Base-by-base conservation (phyloP, 2,888 invertebrate species). In the Ashinkailepas kermadecensis region DNA sequence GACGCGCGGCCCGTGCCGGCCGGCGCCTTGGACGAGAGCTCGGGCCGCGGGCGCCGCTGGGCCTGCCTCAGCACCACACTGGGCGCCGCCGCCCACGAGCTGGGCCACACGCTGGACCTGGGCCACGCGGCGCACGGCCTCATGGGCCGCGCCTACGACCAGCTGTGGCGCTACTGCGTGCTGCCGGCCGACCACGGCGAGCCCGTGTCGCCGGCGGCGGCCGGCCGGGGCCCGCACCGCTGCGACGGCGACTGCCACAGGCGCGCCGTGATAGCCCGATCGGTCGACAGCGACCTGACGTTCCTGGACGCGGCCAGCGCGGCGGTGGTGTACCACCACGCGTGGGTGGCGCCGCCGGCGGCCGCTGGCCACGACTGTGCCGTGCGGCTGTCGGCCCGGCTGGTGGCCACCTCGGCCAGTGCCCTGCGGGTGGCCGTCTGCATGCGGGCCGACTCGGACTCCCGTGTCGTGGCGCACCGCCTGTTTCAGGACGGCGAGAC, bases 11-110 rank as follows among this genome's bases (percentile, higher is more conserved):
- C 39, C 6, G 74, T 23, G 54, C 39, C 54, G 18, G 18, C 15
- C 8, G 39, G 74, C 59, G 1, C 12, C 15, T 0, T 59, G 39
- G 54, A 10, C 74, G 54, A 67, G 9, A 67, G 21, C 1, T 67
- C 54, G 21, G 70, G 39, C 74, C 39, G 54, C 54, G 74, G 54
- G 7, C 25, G 23, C 13, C 74, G 74, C 74, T 54, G 74, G 74
- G 74, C 54, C 10, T 18, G 39, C 54, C 54, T 74, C 54, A 54
- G 74, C 74, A 54, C 74, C 54, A 54, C 74, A 23, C 74, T 74
- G 54, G 74, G 74, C 54, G 74, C 74, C 74, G 74, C 74, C 74
- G 74, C 74, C 8, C 74, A 74, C 74, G 74, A 74, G 74, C 54
- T 74, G 1, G 25, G 39, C 10, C 74, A 74, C 74, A 13, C 54